Percentiles rank a stretch among this genome's conserved stretches.
phyloP scores from a whole-genome alignment of 2,888 invertebrate genomes.

The Sarcophaga carnaria region DNA sequence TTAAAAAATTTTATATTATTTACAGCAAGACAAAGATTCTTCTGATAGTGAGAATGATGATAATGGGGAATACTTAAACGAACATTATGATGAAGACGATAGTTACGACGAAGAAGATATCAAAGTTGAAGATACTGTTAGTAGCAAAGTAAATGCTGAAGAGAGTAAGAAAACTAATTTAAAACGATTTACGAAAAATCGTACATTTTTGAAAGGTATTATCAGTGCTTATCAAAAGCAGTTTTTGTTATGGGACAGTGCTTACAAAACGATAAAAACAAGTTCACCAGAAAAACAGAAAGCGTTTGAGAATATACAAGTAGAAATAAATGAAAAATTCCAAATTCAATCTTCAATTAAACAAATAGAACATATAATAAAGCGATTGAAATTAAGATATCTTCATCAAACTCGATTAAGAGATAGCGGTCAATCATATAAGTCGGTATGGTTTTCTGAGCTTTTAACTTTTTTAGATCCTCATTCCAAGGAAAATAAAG shows the following conservation, averaged over 20 bases:
- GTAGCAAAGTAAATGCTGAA: not conserved
- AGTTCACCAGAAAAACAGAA: conserved; percentile 36
- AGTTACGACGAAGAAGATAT: not conserved
- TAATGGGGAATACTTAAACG: conserved; percentile 26
- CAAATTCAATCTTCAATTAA: conserved; percentile 33
- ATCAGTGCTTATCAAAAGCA: conserved; percentile 56
- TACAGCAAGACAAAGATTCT: conserved; percentile 34
- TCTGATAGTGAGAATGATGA: conserved; percentile 40
- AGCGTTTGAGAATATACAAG: conserved; percentile 25
- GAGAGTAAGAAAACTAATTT: conserved; percentile 34
- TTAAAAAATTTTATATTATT: not conserved
- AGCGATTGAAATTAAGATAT: conserved; percentile 57
- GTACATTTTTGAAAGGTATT: conserved; percentile 50
- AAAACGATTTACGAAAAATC: conserved; percentile 56
- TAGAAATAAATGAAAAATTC: conserved; percentile 51
- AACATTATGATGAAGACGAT: conserved; percentile 26
- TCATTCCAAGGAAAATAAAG: conserved; percentile 38
- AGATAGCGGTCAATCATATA: conserved; percentile 31
- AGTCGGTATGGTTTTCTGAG: conserved; percentile 75
- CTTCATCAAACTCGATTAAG: conserved; percentile 34
- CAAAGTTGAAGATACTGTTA: not conserved
- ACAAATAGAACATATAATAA: conserved; percentile 59
- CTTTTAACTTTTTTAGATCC: conserved; percentile 74
- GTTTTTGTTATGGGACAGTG: conserved; percentile 42
- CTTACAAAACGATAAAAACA: conserved; percentile 25